These are phyloP conservation scores for Lathamus discolor DNA, from an alignment of 2,113 vertebrate genomes.

Conservation along the genomic window DNA sequence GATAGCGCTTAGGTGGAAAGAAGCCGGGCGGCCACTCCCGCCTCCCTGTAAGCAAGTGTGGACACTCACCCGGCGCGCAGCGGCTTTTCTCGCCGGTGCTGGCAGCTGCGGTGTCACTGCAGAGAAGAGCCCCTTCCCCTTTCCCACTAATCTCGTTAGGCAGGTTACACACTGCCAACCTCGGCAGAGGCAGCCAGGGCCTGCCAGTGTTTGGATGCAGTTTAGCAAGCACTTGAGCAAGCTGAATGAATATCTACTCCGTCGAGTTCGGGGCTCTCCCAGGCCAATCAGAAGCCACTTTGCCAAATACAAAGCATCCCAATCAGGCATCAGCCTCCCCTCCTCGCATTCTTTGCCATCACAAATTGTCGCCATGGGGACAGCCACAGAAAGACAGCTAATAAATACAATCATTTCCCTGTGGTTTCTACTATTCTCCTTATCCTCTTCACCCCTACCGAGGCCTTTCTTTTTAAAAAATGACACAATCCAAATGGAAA, in stretches of 20 bases:
- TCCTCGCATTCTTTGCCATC: slow-evolving; percentile 96
- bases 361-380: slow-evolving; percentile 98
- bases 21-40: slow-evolving; percentile 36
- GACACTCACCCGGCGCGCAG: slow-evolving; percentile 17
- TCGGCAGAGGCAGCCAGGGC: slow-evolving; percentile 45
- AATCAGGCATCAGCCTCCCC: slow-evolving; percentile 91
- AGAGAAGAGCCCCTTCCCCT: slow-evolving; percentile 54
- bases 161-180: slow-evolving; percentile 77
- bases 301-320: slow-evolving; percentile 92
- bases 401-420: slow-evolving; percentile 82
- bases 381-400: slow-evolving; percentile 85
- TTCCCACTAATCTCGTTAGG: slow-evolving; percentile 71
- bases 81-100: slow-evolving; percentile 24
- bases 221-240: slow-evolving; percentile 87
- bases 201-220: slow-evolving; percentile 65
- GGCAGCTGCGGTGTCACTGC: background rate
- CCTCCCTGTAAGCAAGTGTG: slow-evolving; percentile 17
- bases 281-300: slow-evolving; percentile 99
- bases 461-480: slow-evolving; percentile 12
- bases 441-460: background rate
- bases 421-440: slow-evolving; percentile 66
- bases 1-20: slow-evolving; percentile 22
- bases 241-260: slow-evolving; percentile 97
- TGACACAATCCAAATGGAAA: slow-evolving; percentile 19
- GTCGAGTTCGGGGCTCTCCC: slow-evolving; percentile 90